Conservation (phyloP, 2,113 vertebrate genomes). For the Noctilio leporinus region DNA sequence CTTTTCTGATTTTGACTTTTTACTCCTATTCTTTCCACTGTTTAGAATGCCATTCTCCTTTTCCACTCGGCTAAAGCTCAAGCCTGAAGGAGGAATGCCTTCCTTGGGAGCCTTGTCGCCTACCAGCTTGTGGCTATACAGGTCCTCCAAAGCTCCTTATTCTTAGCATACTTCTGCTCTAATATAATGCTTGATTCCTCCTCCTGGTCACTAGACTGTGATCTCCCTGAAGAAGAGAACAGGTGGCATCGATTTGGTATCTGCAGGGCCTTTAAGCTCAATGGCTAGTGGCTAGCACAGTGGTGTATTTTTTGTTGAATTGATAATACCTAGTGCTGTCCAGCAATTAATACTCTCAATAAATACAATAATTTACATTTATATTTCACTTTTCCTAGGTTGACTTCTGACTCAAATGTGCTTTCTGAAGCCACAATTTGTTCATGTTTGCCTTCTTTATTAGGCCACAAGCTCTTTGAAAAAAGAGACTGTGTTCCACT, state of each 20-base stretch:
- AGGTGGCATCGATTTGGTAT: neutral
- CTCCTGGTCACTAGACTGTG: neutral
- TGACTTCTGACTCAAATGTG: neutral
- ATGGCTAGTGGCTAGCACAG: neutral
- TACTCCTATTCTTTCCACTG: neutral
- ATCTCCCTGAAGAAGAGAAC: neutral
- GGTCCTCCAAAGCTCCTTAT: neutral
- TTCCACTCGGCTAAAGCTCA: neutral
- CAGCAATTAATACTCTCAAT: neutral
- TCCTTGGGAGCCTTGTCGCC: neutral
- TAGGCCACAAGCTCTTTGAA: neutral
- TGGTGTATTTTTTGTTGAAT: neutral
- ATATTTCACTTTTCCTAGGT: neutral
- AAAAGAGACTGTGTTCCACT: neutral
- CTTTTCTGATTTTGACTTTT: neutral
- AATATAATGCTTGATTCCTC: neutral
- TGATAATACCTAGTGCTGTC: neutral
- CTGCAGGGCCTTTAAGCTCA: neutral
- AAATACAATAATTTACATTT: neutral
- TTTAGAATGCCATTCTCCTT: neutral
- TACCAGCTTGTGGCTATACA: fast-evolving
- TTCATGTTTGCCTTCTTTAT: neutral
- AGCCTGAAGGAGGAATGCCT: neutral
- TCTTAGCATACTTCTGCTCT: neutral
- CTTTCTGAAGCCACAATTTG: neutral